Conservation (phyloP, 2,888 invertebrate species). For the Machimus rusticus region DNA sequence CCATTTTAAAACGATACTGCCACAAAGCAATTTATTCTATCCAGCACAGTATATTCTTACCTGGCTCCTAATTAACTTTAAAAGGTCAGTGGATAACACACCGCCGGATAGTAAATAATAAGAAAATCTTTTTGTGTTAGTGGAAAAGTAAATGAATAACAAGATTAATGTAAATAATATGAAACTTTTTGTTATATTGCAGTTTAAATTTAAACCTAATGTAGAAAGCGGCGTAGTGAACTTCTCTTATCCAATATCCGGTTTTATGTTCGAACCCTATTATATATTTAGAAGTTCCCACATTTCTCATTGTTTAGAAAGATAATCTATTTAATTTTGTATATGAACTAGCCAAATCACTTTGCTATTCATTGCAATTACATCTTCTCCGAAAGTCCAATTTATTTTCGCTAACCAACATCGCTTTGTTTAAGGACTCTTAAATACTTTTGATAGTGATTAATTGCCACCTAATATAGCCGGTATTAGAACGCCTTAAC, state of each 20-base stretch:
- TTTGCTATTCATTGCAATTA: not conserved
- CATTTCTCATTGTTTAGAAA: not conserved
- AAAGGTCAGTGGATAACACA: not conserved
- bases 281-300: not conserved
- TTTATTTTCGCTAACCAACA: not conserved
- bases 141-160: not conserved
- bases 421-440: not conserved
- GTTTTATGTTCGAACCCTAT: not conserved
- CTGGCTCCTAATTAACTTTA: not conserved
- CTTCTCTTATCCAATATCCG: not conserved
- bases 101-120: not conserved
- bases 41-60: not conserved
- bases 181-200: not conserved
- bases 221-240: not conserved
- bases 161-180: not conserved
- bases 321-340: not conserved
- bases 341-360: not conserved
- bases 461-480: not conserved
- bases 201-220: not conserved
- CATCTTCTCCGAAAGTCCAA: not conserved
- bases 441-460: not conserved
- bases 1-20: not conserved
- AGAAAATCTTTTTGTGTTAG: not conserved
- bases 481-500: not conserved
- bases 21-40: not conserved